Evolutionary conservation across 2,888 invertebrate genomes (phyloP), one percentile per base, ranked within the genome.

Genomic region (Amorpha juglandis): DNA sequence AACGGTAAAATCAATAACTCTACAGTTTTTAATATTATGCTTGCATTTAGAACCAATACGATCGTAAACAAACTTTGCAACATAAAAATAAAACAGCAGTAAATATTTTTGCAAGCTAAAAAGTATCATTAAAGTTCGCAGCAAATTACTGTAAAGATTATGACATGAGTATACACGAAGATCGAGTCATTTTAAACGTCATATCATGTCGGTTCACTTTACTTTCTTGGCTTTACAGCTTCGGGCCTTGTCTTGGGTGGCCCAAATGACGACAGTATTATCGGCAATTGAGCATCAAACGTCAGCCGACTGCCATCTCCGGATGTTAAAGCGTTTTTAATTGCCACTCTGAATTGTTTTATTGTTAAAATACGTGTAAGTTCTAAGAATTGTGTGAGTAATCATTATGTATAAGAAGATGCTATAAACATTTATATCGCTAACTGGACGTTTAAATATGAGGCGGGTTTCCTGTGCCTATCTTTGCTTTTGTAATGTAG

Each of bases 261-360:
- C 66, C 62, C 63, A 27, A 63, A 66, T 63, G 66, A 78, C 76
- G 80, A 80, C 78, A 79, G 79, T 83, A 82, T 84, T 87, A 87
- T 85, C 75, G 78, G 74, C 78, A 81, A 85, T 79, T 80, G 78
- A 74, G 75, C 73, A 74, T 76, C 75, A 77, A 75, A 75, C 62
- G 66, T 48, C 67, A 53, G 64, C 67, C 67, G 66, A 52, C 63
- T 63, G 66, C 64, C 64, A 65, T 69, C 63, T 65, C 67, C 67
- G 67, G 58, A 58, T 66, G 58, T 64, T 68, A 64, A 64, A 58
- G 62, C 51, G 66, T 48, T 51, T 67, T 68, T 67, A 71, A 67
- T 68, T 70, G 67, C 55, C 48, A 55, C 45, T 64, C 67, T 64
- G 64, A 70, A 67, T 67, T 64, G 62, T 66, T 69, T 68, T 65